These are phyloP conservation scores for Halictus quadricinctus DNA, from an alignment of 2,888 invertebrate genomes.

Conservation along the genomic window DNA sequence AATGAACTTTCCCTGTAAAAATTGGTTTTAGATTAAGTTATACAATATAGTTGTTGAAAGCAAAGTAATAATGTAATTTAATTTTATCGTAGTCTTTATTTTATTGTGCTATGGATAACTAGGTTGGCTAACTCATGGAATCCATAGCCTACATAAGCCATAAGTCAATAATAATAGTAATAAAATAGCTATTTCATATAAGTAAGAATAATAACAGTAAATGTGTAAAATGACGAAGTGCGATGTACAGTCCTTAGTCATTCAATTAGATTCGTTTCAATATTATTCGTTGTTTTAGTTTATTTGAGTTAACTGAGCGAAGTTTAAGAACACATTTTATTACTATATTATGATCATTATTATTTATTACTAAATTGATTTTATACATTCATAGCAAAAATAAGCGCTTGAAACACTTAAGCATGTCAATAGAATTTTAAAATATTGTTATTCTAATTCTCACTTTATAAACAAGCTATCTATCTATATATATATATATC, in stretches of 20 bases:
- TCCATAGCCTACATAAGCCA: not conserved
- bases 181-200: not conserved
- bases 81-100: not conserved
- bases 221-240: not conserved
- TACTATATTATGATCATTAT: not conserved
- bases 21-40: not conserved
- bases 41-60: not conserved
- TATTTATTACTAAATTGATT: too few relatives aligned
- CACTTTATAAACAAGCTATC: too few relatives aligned
- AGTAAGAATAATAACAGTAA: not conserved
- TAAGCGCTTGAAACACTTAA: too few relatives aligned
- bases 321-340: not conserved
- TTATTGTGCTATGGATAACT: not conserved
- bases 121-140: not conserved
- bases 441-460: too few relatives aligned
- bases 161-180: not conserved
- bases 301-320: too few relatives aligned
- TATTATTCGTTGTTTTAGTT: too few relatives aligned
- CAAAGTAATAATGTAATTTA: not conserved
- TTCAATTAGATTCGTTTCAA: not conserved
- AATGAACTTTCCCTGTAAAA: not conserved
- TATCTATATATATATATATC: too few relatives aligned
- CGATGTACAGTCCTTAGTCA: not conserved
- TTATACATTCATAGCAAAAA: too few relatives aligned
- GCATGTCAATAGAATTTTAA: too few relatives aligned